phyloP scores from a whole-genome alignment of 2,113 vertebrate genomes.

The Otolemur garnettii region DNA sequence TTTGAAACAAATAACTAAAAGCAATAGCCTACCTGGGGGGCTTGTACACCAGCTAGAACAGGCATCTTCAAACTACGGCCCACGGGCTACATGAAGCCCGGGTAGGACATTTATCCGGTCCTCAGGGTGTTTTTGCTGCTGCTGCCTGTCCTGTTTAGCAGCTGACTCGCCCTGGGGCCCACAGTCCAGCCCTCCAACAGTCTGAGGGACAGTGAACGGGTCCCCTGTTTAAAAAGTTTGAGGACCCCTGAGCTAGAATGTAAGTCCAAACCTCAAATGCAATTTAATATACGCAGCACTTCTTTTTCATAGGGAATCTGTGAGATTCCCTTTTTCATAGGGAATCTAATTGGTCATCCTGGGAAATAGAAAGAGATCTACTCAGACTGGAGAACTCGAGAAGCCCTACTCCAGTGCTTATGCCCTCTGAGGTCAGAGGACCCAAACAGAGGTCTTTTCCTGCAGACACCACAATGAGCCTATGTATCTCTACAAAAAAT shows the following conservation, averaged over 20 bases:
- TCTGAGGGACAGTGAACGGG: no score
- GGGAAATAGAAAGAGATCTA: not conserved
- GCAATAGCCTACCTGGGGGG: not conserved
- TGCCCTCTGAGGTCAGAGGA: not conserved
- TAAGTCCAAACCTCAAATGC: not conserved
- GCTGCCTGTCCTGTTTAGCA: no score
- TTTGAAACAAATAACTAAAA: slow-evolving; percentile 34
- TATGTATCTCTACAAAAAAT: not conserved
- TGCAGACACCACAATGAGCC: not conserved
- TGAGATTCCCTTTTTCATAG: not conserved
- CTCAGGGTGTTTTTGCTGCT: no score
- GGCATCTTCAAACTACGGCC: no score
- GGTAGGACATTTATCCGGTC: no score
- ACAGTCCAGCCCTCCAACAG: no score
- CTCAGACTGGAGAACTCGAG: not conserved
- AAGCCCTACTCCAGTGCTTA: not conserved
- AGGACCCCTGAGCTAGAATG: not conserved
- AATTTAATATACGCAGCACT: not conserved
- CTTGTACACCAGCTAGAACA: not conserved
- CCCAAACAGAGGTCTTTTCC: not conserved
- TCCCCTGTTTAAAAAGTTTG: no score
- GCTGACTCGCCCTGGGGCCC: no score
- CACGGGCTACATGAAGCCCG: no score
- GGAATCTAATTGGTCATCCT: not conserved
- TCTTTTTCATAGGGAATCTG: not conserved